Conservation (phyloP, 2,797 vertebrate species). For the Anguilla anguilla region DNA sequence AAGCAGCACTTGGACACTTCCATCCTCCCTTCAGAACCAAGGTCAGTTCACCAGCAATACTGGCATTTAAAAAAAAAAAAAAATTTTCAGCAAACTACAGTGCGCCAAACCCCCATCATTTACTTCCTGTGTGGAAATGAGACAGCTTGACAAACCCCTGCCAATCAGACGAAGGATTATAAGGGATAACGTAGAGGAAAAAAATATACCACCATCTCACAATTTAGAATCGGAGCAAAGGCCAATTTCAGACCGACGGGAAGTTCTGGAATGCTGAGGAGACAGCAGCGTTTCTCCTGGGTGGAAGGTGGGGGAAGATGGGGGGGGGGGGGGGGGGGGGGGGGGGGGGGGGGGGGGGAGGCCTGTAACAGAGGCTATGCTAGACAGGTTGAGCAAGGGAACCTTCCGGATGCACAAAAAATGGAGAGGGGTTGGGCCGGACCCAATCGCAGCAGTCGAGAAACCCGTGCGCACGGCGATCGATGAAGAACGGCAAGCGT, state of each 20-base stretch:
- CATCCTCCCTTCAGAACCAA: background rate
- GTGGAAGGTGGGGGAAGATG: background rate
- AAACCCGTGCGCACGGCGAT: background rate
- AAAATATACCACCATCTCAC: background rate
- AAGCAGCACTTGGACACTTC: background rate
- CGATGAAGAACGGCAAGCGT: background rate
- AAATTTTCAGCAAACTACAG: background rate
- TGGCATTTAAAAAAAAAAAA: conserved; percentile 5
- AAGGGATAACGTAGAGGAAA: background rate
- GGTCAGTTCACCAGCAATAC: background rate
- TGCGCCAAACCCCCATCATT: background rate
- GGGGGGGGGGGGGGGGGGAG: background rate
- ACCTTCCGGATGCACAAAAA: background rate
- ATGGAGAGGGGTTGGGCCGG: background rate
- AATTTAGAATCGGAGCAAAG: background rate
- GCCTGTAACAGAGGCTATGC: background rate
- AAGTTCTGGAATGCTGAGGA: background rate
- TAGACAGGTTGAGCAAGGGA: background rate
- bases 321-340: background rate
- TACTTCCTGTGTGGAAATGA: background rate
- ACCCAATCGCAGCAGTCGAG: background rate
- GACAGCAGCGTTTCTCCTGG: background rate
- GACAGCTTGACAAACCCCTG: background rate
- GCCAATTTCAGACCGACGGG: background rate
- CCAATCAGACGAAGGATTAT: background rate